Conservation (phyloP, 2,113 vertebrate species). For the Microtus montanus region DNA sequence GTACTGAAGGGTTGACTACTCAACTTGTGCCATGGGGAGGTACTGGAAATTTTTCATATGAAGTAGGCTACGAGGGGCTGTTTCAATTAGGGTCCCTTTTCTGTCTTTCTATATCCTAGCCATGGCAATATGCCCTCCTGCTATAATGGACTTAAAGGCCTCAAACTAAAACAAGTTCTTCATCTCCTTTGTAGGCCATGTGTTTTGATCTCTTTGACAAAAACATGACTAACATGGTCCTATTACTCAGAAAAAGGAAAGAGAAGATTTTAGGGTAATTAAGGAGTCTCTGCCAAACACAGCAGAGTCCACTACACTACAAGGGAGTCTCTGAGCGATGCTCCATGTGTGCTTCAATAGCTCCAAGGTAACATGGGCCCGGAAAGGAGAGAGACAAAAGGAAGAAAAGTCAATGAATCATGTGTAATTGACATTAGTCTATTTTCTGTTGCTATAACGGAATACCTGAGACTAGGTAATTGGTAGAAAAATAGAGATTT, state of each 20-base stretch:
- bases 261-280: neutral
- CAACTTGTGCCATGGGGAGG: neutral
- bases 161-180: neutral
- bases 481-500: neutral
- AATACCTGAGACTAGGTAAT: neutral
- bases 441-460: neutral
- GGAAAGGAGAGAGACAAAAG: neutral
- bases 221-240: neutral
- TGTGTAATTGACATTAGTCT: neutral
- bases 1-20: neutral
- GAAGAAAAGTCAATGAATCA: neutral
- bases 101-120: neutral
- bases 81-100: neutral
- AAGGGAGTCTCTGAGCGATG: neutral
- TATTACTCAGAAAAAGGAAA: neutral
- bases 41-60: neutral
- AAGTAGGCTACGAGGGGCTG: neutral
- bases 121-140: too few relatives aligned
- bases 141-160: neutral
- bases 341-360: neutral
- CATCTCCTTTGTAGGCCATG: neutral
- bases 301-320: neutral
- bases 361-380: neutral
- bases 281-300: neutral
- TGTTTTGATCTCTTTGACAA: neutral